These are phyloP conservation scores for Seriola rivoliana DNA, from an alignment of 2,113 vertebrate genomes.

Conservation along the genomic window DNA sequence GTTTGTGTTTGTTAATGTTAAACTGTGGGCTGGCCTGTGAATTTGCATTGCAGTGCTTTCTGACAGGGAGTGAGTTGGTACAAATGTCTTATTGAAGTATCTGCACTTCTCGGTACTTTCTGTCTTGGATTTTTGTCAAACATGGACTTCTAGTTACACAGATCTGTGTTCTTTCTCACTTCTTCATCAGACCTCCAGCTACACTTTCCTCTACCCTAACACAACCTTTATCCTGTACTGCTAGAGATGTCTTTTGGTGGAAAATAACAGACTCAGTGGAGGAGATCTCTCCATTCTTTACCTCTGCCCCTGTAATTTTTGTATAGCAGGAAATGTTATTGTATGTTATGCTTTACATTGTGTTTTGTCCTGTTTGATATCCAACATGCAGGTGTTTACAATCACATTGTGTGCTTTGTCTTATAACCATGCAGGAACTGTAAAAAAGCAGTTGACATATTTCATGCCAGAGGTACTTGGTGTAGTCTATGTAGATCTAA, in stretches of 20 bases:
- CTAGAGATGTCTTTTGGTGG: background rate
- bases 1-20: slow-evolving; percentile 17
- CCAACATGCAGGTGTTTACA: background rate
- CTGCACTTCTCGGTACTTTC: background rate
- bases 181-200: slow-evolving; percentile 7
- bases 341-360: background rate
- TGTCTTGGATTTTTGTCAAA: background rate
- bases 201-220: slow-evolving; percentile 1
- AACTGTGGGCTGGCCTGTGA: background rate
- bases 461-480: background rate
- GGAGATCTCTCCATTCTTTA: slow-evolving; percentile 4
- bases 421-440: background rate
- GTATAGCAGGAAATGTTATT: background rate
- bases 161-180: slow-evolving; percentile 8
- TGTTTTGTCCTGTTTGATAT: background rate
- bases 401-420: background rate
- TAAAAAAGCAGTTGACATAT: background rate
- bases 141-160: background rate
- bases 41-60: slow-evolving; percentile 4
- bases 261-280: background rate
- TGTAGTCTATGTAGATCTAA: background rate
- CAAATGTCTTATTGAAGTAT: background rate
- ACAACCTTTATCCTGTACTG: background rate
- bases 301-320: background rate
- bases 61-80: slow-evolving; percentile 3